phyloP scores from a whole-genome alignment of 2,797 vertebrate species.

The Myiotriccus ornatus region DNA sequence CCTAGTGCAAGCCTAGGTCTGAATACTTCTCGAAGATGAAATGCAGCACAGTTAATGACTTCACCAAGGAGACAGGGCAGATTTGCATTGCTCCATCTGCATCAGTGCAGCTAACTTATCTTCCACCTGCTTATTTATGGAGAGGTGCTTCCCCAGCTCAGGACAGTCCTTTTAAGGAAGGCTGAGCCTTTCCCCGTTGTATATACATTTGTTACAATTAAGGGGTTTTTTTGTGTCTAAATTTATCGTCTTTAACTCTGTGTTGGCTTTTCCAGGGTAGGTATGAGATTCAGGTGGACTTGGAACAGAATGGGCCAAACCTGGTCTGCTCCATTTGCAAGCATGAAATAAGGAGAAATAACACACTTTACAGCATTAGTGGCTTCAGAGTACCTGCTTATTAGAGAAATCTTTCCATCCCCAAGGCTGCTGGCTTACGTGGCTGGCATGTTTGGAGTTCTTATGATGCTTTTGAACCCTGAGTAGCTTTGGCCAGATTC shows the following conservation, averaged over 20 bases:
- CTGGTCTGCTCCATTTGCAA: not conserved
- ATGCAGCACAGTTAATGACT: not conserved
- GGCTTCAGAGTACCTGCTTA: not conserved
- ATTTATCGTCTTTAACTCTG: not conserved
- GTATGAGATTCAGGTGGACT: not conserved
- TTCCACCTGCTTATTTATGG: not conserved
- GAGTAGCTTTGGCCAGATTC: not conserved
- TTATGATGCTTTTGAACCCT: not conserved
- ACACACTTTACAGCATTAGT: not conserved
- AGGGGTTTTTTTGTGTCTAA: not conserved
- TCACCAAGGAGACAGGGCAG: not conserved
- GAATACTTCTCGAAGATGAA: not conserved
- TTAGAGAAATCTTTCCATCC: not conserved
- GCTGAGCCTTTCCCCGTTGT: not conserved
- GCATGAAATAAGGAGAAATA: not conserved
- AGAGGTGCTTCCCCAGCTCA: not conserved
- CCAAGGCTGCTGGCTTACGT: not conserved
- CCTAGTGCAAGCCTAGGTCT: not conserved
- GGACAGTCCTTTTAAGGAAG: not conserved
- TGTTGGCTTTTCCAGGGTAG: not conserved
- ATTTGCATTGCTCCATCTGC: not conserved
- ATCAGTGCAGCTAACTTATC: not conserved
- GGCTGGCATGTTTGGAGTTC: not conserved
- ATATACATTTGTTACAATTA: not conserved
- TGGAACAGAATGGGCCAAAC: not conserved